phyloP scores from a whole-genome alignment of 2,113 vertebrate genomes.

The Cathartes aura region DNA sequence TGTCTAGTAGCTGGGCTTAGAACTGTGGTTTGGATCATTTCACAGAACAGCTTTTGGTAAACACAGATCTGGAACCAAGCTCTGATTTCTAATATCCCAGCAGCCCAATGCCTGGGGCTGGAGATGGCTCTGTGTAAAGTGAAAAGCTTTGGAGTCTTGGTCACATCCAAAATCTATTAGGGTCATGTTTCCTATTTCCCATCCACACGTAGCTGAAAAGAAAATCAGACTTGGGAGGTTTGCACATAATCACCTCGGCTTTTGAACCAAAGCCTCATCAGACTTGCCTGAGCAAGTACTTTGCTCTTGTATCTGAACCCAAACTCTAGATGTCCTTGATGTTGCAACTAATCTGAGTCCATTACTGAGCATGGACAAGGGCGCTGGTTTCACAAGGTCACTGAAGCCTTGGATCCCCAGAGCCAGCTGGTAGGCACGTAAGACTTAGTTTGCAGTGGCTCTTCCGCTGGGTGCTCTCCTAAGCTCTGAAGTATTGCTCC shows the following conservation, averaged over 20 bases:
- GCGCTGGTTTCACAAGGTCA: neutral
- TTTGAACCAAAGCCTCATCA: neutral
- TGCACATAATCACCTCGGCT: neutral
- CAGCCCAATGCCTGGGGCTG: neutral
- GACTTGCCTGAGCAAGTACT: neutral
- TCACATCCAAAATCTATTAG: neutral
- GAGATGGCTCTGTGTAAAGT: neutral
- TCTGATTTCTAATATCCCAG: neutral
- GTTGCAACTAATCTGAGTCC: neutral
- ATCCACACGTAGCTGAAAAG: neutral
- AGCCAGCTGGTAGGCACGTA: neutral
- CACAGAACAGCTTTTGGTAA: neutral
- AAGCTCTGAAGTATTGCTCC: neutral
- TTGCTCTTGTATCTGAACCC: neutral
- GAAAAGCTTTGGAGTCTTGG: neutral
- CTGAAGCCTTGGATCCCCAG: neutral
- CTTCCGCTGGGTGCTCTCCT: neutral
- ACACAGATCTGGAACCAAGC: neutral
- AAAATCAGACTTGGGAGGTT: neutral
- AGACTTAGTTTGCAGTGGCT: neutral
- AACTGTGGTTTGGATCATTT: neutral
- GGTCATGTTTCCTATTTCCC: neutral
- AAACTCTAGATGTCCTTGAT: neutral
- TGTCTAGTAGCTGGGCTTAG: neutral
- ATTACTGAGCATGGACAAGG: neutral